A percentile compares a stretch with the other conserved stretches of the same genome.
Evolutionary conservation across 2,113 vertebrate species (phyloP).

Genomic region (Odobenus rosmarus): DNA sequence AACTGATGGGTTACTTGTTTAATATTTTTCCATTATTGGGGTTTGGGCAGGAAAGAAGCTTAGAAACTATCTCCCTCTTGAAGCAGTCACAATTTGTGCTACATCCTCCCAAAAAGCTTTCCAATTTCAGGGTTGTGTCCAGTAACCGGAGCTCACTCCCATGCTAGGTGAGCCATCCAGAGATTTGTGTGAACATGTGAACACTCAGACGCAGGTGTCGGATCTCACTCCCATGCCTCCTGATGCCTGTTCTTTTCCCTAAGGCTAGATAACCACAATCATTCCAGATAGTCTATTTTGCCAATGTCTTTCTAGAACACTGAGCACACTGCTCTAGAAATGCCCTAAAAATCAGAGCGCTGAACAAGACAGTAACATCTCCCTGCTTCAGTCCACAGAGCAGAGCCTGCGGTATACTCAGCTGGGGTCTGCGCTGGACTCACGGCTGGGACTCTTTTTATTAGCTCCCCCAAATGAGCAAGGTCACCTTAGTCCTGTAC

Average conservation of each 20-base stretch:
- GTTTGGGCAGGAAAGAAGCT: background rate
- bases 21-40: background rate
- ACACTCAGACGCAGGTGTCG: background rate
- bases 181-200: background rate
- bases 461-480: background rate
- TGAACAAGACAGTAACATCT: rapidly evolving
- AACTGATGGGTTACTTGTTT: background rate
- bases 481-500: background rate
- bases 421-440: background rate
- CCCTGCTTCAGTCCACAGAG: background rate
- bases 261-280: too few relatives aligned
- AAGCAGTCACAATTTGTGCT: background rate
- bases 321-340: background rate
- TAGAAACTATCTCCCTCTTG: background rate
- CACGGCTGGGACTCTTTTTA: background rate
- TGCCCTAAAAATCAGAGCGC: background rate
- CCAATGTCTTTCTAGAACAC: background rate
- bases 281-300: background rate
- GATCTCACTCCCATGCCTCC: background rate
- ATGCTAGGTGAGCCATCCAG: background rate
- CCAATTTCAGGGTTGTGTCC: background rate
- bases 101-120: background rate
- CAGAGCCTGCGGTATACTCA: background rate
- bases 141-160: rapidly evolving
- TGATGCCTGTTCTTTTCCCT: background rate